Conservation (phyloP, 2,797 vertebrate genomes). For the Pachyuromys duprasi region DNA sequence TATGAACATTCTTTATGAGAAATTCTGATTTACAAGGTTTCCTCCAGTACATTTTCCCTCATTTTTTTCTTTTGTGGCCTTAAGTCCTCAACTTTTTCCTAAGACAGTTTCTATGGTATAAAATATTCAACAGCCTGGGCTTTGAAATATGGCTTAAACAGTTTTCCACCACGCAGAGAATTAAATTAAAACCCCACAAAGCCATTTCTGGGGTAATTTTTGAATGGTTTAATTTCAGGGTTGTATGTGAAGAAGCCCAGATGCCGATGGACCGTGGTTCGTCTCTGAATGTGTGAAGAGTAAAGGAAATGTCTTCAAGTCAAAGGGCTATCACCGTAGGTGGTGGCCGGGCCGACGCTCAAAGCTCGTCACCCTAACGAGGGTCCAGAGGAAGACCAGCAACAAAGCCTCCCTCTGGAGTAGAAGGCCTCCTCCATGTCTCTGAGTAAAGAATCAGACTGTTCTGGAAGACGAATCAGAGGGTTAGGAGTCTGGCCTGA, state of each 20-base stretch:
- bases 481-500: neutral
- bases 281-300: neutral
- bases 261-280: conserved; percentile 23
- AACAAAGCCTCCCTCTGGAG: neutral
- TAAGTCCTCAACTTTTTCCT: conserved; percentile 47
- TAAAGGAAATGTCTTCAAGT: neutral
- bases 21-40: conserved; percentile 47
- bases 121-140: conserved; percentile 73
- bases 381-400: neutral
- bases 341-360: neutral
- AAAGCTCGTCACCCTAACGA: neutral
- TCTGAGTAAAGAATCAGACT: neutral
- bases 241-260: conserved; percentile 45
- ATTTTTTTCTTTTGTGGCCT: neutral
- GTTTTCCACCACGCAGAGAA: conserved; percentile 61
- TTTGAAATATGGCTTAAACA: conserved; percentile 74
- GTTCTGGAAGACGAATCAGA: neutral
- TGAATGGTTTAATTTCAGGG: conserved; percentile 44
- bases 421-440: neutral
- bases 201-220: conserved; percentile 61
- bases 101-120: conserved; percentile 62
- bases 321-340: neutral
- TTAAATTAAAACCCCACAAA: conserved; percentile 71
- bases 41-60: conserved; percentile 3
- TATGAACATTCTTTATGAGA: conserved; percentile 37